Evolutionary conservation across 2,797 vertebrate genomes (phyloP).

Genomic region (Muraenolepis orangiensis): DNA sequence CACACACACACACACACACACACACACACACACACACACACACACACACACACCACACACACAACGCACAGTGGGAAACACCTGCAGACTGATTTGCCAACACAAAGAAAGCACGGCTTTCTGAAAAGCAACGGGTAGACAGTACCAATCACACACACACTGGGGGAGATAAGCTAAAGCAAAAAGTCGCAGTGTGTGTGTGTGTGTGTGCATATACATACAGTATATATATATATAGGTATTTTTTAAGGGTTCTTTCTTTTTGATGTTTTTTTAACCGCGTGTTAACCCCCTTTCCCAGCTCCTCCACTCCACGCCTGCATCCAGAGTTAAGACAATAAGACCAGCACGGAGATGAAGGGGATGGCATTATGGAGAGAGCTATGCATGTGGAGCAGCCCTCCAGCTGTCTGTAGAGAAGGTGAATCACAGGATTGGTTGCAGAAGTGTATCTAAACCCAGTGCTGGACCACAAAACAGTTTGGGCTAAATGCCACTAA

Average conservation of each 20-base stretch:
- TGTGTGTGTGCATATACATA: background rate
- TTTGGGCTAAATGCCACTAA: constrained; percentile 70
- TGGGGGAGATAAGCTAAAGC: background rate
- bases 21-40: too few species aligned
- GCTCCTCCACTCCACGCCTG: constrained; percentile 51
- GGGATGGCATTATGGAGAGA: constrained; percentile 70
- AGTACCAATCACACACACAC: constrained; percentile 21
- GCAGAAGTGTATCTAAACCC: constrained; percentile 75
- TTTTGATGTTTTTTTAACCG: constrained; percentile 56
- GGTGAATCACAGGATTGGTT: constrained; percentile 78
- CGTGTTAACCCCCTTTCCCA: constrained; percentile 65
- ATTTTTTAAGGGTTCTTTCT: constrained; percentile 52
- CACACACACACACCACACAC: too few species aligned
- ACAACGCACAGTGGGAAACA: constrained; percentile 1
- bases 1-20: too few species aligned
- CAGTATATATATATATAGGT: background rate
- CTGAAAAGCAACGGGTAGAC: constrained; percentile 31
- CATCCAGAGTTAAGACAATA: constrained; percentile 73
- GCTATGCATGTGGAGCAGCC: constrained; percentile 72
- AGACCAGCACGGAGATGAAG: constrained; percentile 69
- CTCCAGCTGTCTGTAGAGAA: constrained; percentile 72
- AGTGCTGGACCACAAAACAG: constrained; percentile 68
- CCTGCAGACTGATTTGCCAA: constrained; percentile 4
- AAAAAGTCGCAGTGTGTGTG: background rate
- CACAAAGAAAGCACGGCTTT: constrained; percentile 19